phyloP scores from a whole-genome alignment of 2,113 vertebrate genomes.

The Oreamnos americanus region DNA sequence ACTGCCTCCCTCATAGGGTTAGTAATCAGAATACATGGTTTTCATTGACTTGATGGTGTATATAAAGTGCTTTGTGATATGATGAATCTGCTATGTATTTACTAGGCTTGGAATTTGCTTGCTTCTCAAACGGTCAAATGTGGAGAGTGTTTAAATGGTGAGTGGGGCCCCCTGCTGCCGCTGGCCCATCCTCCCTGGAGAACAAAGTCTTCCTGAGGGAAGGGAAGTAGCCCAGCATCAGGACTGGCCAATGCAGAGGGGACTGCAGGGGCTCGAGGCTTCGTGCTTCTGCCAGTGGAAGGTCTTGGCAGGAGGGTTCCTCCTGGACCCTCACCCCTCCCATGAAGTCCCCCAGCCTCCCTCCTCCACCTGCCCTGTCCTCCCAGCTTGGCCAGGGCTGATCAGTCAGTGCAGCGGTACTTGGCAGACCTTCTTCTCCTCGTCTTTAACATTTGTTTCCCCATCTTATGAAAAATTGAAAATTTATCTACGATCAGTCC shows the following conservation, averaged over 20 bases:
- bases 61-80: not conserved
- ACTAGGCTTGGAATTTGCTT: not conserved
- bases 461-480: conserved; percentile 36
- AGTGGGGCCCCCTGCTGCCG: rapidly evolving
- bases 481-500: conserved; percentile 43
- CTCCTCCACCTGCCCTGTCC: rapidly evolving
- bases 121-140: not conserved
- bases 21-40: not conserved
- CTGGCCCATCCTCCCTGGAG: not conserved
- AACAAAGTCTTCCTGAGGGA: not conserved
- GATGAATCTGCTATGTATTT: not conserved
- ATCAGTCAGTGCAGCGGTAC: not conserved
- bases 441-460: conserved; percentile 19
- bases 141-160: not conserved
- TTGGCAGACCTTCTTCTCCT: not conserved
- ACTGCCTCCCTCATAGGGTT: not conserved
- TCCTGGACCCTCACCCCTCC: no score
- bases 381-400: rapidly evolving
- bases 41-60: not conserved
- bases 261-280: rapidly evolving
- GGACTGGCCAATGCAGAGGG: not conserved
- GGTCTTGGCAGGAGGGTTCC: not conserved
- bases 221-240: not conserved
- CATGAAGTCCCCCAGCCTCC: rapidly evolving
- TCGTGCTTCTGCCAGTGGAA: not conserved